Conservation (phyloP, 53 echinoderm and acorn worm species). For the Patiria pectinifera region DNA sequence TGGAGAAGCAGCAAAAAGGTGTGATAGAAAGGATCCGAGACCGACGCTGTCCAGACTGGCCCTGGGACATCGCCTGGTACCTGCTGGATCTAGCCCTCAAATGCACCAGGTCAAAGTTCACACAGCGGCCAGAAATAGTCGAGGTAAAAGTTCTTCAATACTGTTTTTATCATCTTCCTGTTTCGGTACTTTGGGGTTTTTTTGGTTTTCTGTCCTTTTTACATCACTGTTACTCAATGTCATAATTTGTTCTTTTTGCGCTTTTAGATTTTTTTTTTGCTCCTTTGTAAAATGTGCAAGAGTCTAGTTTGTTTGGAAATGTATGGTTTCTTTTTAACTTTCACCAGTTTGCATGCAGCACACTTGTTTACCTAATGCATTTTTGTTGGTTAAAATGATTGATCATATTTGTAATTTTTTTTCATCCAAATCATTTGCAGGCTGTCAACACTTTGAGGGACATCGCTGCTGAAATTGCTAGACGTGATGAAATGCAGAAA, state of each 20-base stretch:
- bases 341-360: too few relatives aligned
- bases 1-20: slow-evolving; percentile 6
- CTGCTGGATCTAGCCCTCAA: slow-evolving; percentile 60
- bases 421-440: slow-evolving; percentile 30
- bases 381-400: background rate
- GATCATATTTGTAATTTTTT: background rate
- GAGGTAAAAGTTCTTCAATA: slow-evolving; percentile 46
- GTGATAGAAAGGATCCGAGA: slow-evolving; percentile 62
- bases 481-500: slow-evolving; percentile 52
- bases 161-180: too few relatives aligned
- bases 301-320: too few relatives aligned
- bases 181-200: too few relatives aligned
- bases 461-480: slow-evolving; percentile 51
- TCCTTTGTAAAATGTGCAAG: too few relatives aligned
- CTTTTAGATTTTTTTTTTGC: too few relatives aligned
- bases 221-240: too few relatives aligned
- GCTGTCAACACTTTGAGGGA: slow-evolving; percentile 34
- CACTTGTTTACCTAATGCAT: background rate
- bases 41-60: slow-evolving; percentile 78
- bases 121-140: slow-evolving; percentile 75
- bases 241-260: too few relatives aligned
- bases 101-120: slow-evolving; percentile 60
- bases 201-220: too few relatives aligned
- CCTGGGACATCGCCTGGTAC: slow-evolving; percentile 61
- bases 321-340: too few relatives aligned